phyloP scores from a whole-genome alignment of 2,797 vertebrate genomes.

The Rhinatrema bivittatum region DNA sequence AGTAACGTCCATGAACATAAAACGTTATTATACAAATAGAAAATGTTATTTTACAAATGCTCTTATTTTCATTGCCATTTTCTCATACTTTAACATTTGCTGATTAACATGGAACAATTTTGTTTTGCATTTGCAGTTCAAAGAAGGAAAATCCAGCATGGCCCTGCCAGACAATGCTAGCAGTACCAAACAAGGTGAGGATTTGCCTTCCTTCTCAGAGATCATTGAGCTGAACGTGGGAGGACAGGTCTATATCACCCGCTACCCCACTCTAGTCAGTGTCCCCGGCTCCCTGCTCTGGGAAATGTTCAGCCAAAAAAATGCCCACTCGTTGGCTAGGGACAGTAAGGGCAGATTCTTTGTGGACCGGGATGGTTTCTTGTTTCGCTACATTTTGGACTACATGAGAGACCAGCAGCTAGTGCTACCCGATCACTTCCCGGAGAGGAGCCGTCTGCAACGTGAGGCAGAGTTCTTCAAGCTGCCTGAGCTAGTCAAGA shows the following conservation, averaged over 20 bases:
- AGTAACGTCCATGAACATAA: no score
- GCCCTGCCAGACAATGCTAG: conserved; percentile 67
- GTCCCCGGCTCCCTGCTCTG: conserved; percentile 81
- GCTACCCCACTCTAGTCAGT: conserved; percentile 72
- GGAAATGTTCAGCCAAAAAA: conserved; percentile 80
- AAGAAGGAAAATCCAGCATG: conserved; percentile 54
- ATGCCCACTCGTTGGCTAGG: conserved; percentile 62
- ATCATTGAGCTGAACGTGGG: conserved; percentile 90
- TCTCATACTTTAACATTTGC: no score
- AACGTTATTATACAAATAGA: no score
- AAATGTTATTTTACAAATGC: no score
- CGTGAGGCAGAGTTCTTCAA: conserved; percentile 86
- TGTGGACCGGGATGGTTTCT: conserved; percentile 84
- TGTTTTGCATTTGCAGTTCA: conserved; percentile 21
- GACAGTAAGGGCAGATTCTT: conserved; percentile 91
- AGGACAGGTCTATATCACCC: conserved; percentile 87
- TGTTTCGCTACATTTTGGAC: conserved; percentile 88
- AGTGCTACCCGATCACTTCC: conserved; percentile 87
- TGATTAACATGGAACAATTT: neutral
- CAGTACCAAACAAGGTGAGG: conserved; percentile 55
- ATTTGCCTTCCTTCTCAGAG: conserved; percentile 59
- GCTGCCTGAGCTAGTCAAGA: conserved; percentile 76
- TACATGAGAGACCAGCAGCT: conserved; percentile 81
- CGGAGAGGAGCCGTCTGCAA: conserved; percentile 75
- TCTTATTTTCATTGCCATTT: no score